These are phyloP conservation scores for Acanthurus tractus DNA, from an alignment of 2,797 vertebrate genomes.

Conservation along the genomic window DNA sequence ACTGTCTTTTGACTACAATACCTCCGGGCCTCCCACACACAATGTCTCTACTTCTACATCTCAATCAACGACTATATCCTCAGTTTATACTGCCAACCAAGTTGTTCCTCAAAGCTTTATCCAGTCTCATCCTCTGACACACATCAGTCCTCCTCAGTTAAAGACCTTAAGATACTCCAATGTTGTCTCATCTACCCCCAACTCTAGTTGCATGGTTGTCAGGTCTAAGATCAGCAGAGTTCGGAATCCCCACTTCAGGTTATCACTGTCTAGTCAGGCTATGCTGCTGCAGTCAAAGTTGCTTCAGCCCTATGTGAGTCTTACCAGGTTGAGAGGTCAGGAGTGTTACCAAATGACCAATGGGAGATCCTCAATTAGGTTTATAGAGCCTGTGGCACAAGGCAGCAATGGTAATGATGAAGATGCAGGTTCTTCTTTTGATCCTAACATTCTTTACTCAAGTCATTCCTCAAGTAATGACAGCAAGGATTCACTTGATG, in stretches of 20 bases:
- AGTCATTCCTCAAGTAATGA: slow-evolving; percentile 56
- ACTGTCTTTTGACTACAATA: not conserved
- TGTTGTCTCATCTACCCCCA: not conserved
- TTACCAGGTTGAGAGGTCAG: slow-evolving; percentile 67
- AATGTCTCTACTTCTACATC: not conserved
- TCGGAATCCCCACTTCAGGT: slow-evolving; percentile 3
- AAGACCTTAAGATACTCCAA: not conserved
- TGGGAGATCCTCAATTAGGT: not conserved
- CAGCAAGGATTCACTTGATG: slow-evolving; percentile 25
- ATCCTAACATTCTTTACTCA: slow-evolving; percentile 74
- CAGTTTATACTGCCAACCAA: not conserved
- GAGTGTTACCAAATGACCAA: slow-evolving; percentile 23
- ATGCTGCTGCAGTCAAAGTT: slow-evolving; percentile 61
- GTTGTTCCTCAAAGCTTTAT: not conserved
- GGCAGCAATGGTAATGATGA: slow-evolving; percentile 5
- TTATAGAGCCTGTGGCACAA: not conserved
- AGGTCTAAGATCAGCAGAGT: not conserved
- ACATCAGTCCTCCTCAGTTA: not conserved
- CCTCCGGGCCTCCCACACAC: not conserved
- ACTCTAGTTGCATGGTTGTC: not conserved
- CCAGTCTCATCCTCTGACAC: not conserved
- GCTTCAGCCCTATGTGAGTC: slow-evolving; percentile 76
- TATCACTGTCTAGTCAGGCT: slow-evolving; percentile 63
- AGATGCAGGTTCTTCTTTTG: slow-evolving; percentile 52
- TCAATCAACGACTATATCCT: not conserved